A percentile compares a stretch with the other conserved stretches of the same genome.
Evolutionary conservation across 2,113 vertebrate genomes (phyloP).

Genomic region (Psittacula cyanocephala): DNA sequence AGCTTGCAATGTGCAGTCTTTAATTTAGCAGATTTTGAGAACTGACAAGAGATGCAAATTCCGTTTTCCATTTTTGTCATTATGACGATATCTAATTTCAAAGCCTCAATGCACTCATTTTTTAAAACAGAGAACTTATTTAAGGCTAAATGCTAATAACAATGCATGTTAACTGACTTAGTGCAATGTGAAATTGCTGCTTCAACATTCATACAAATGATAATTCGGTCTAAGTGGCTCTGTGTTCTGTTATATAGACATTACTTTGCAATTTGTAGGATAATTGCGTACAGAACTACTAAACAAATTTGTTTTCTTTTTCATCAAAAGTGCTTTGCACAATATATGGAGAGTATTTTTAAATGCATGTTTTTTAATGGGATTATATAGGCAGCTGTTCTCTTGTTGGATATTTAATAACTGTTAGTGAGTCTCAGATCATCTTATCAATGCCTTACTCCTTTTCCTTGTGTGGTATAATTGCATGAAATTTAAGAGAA

Average conservation of each 20-base stretch:
- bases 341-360: not conserved
- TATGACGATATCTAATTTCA: constrained; percentile 9
- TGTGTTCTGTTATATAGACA: constrained; percentile 29
- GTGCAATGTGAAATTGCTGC: constrained; percentile 41
- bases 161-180: constrained; percentile 50
- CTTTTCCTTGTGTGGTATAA: constrained; percentile 49
- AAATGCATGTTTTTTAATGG: not conserved
- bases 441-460: constrained; percentile 63
- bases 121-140: constrained; percentile 45
- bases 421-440: not conserved
- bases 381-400: not conserved
- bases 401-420: not conserved
- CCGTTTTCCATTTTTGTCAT: not conserved
- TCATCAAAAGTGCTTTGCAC: not conserved
- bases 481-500: constrained; percentile 68
- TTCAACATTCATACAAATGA: constrained; percentile 40
- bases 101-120: not conserved
- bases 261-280: constrained; percentile 38
- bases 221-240: constrained; percentile 33
- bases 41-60: not conserved
- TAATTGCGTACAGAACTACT: constrained; percentile 38
- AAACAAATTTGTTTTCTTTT: constrained; percentile 58
- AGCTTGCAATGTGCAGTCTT: not conserved
- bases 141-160: constrained; percentile 41
- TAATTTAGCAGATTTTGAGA: not conserved